Base-by-base conservation (phyloP, 2,888 invertebrate species). In the Monopis laevigella region DNA sequence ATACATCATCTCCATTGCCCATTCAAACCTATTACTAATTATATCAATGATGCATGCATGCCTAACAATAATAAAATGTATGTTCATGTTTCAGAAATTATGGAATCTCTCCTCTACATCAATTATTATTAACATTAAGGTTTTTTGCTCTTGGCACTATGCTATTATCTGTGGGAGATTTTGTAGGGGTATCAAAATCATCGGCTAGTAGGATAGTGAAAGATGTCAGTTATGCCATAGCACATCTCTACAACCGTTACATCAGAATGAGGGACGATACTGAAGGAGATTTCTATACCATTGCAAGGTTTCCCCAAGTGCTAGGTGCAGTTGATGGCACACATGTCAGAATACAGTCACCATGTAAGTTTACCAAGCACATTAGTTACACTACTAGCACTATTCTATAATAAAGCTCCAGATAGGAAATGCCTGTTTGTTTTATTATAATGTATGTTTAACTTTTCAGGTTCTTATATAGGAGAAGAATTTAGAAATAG, bases 81-180 rank as follows among this genome's bases (percentile, higher is more conserved):
- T n/a, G n/a, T n/a, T n/a, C n/a, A n/a, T n/a, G n/a, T n/a, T 43
- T 18, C 26, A 51, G 50, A 13, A 53, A 52, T 44, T 32, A 49
- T 43, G 52, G 50, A 10, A 42, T 53, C 3, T 39, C 50, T 2
- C 48, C 54, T 12, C 44, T 53, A 4, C 51, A 52, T n/a, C 51
- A 53, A 24, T 21, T 54, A 1, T 30, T 54, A 18, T 14, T 54
- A 17, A 46, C 53, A n/a, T 41, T 52, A 12, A 27, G 52, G 5
- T 53, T 51, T 42, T 55, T 51, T 43, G 53, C 54, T 12, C 39
- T 52, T 17, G 53, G 53, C 2, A 51, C 53, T 12, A 51, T 51
- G 52, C 40, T 52, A 1, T 10, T 48, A 17, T 50, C 51, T 6
- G 50, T 55, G 10, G 54, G 50, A 5, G 51, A 54, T 19, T 54